Conservation (phyloP, 2,888 invertebrate genomes). For the Apoda limacodes region DNA sequence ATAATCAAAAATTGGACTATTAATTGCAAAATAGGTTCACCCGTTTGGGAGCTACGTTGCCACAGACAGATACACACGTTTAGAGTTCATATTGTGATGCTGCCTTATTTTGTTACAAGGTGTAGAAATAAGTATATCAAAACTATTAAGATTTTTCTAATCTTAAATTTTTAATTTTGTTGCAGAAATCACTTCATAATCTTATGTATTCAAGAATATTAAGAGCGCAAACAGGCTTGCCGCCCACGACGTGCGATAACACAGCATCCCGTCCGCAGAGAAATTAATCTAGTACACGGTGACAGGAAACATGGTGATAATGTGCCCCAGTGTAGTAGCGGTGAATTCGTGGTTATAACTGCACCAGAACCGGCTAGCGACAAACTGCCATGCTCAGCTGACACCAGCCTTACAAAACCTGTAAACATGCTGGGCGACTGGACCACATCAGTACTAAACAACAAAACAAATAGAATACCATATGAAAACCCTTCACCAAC, state of each 20-base stretch:
- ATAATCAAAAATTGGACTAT: no score
- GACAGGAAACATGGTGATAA: no score
- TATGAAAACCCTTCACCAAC: neutral
- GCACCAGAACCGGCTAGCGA: conserved; percentile 19
- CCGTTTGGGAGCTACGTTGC: no score
- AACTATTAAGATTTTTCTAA: no score
- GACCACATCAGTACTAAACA: conserved; percentile 1
- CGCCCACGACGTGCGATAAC: conserved; percentile 56
- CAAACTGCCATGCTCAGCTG: conserved; percentile 48
- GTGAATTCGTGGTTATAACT: conserved; percentile 21
- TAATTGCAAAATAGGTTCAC: no score
- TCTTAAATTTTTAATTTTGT: conserved; percentile 54
- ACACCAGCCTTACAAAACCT: conserved; percentile 32
- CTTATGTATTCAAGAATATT: conserved; percentile 60
- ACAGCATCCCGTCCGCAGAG: conserved; percentile 52
- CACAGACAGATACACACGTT: no score
- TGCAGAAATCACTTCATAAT: conserved; percentile 61
- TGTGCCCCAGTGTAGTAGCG: conserved; percentile 28
- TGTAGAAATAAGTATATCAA: no score
- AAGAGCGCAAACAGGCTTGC: conserved; percentile 46
- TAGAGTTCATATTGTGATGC: no score
- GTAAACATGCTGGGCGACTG: conserved; percentile 9
- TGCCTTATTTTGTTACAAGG: no score
- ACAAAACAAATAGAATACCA: conserved; percentile 14
- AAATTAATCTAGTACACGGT: conserved; percentile 59